Conservation (phyloP, 1,140 invertebrate genomes). For the Zaprionus inermis region DNA sequence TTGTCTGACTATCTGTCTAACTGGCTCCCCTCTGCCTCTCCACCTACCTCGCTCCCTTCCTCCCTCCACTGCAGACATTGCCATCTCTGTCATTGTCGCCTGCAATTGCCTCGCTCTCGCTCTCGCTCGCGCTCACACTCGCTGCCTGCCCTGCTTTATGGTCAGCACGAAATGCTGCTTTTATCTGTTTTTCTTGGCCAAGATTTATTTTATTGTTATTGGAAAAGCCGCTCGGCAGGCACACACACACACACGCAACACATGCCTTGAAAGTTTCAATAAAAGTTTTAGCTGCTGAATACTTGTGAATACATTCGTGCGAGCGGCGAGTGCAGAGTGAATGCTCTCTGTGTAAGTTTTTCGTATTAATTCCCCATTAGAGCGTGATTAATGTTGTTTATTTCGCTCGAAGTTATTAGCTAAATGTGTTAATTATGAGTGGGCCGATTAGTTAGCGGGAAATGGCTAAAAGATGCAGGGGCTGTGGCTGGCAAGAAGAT, state of each 20-base stretch:
- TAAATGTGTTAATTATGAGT: slow-evolving; percentile 82
- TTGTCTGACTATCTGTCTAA: slow-evolving; percentile 71
- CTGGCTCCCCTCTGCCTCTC: slow-evolving; percentile 28
- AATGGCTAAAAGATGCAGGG: slow-evolving; percentile 15
- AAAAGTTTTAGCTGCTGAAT: slow-evolving; percentile 56
- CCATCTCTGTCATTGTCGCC: slow-evolving; percentile 60
- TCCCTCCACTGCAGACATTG: slow-evolving; percentile 36
- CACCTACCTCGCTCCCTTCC: slow-evolving; percentile 17
- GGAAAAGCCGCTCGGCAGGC: slow-evolving; percentile 52
- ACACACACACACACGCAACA: slow-evolving; percentile 7
- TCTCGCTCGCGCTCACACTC: slow-evolving; percentile 14
- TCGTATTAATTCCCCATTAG: slow-evolving; percentile 77
- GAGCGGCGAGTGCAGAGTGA: not conserved
- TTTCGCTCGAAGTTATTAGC: slow-evolving; percentile 77
- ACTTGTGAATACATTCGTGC: slow-evolving; percentile 1
- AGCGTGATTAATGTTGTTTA: slow-evolving; percentile 80
- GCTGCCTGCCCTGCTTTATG: slow-evolving; percentile 63
- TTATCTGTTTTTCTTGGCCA: slow-evolving; percentile 80
- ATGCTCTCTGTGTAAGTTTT: slow-evolving; percentile 45
- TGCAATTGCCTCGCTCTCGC: not conserved
- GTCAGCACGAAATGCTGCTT: slow-evolving; percentile 73
- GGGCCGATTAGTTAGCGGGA: slow-evolving; percentile 53
- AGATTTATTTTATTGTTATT: slow-evolving; percentile 82
- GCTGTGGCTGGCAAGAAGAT: not conserved
- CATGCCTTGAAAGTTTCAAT: slow-evolving; percentile 70